These are phyloP conservation scores for Phytoseiulus persimilis DNA, from an alignment of 2,888 invertebrate species.

Conservation along the genomic window DNA sequence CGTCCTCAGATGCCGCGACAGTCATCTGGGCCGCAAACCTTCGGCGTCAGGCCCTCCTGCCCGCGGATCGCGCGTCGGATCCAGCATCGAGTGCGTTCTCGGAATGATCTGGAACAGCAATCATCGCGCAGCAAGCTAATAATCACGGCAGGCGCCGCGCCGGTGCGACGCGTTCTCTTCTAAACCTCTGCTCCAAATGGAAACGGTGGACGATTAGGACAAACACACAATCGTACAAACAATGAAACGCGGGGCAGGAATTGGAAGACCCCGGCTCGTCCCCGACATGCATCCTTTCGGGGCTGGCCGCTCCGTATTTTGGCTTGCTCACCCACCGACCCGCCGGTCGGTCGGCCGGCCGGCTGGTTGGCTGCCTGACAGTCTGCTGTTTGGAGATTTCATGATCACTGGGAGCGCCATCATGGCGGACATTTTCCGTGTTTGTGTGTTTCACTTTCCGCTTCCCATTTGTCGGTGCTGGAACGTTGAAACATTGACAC, in stretches of 20 bases:
- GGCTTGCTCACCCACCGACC: background rate
- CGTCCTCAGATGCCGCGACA: too few relatives aligned
- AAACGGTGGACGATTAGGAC: background rate
- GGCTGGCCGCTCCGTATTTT: background rate
- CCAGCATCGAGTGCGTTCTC: background rate
- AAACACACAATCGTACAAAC: background rate
- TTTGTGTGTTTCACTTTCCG: background rate
- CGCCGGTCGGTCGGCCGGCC: background rate
- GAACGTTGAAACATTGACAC: background rate
- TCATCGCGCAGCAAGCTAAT: background rate
- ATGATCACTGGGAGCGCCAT: background rate
- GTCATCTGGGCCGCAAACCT: too few relatives aligned
- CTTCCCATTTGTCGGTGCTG: background rate
- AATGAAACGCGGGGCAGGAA: background rate
- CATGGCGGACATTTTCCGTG: background rate
- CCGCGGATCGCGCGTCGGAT: too few relatives aligned
- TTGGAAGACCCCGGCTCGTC: background rate
- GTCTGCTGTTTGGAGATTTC: background rate
- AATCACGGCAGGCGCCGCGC: background rate
- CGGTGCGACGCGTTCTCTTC: background rate
- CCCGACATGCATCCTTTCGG: background rate
- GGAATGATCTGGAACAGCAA: background rate
- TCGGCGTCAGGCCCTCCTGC: too few relatives aligned
- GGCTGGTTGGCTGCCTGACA: background rate
- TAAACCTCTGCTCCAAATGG: background rate